Evolutionary conservation across 92 coral and sea anemone species (phyloP), one percentile per base, ranked within the genome.

Genomic region (Zoanthus gigantus): DNA sequence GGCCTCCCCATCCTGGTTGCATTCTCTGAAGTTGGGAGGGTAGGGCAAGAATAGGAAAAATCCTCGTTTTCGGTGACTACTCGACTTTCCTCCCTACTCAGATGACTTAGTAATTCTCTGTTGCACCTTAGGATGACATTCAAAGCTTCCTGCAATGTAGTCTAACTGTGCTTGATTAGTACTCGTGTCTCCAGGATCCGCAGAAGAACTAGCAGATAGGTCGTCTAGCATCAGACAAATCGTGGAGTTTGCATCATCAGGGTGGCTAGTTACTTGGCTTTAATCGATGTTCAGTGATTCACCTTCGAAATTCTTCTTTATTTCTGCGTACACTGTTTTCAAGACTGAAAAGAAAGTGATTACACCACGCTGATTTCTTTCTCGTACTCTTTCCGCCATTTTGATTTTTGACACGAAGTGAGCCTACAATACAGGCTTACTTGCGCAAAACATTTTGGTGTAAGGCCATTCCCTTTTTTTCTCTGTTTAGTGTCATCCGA

Each of bases 1-100:
- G 86, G 82, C 67, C 86, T 88, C 76, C 90, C 86, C 68, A 44
- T 10, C 17, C 76, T 76, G 76, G 83, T 86, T 73, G 88, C 81
- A 72, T n/a, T 72, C 77, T 72, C 50, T 34, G 77, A 72, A 31
- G 77, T 72, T 72, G 77, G 77, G 52, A 72, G 77, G 46, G 77
- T 72, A 44, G 52, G 52, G 18, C 60, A 47, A 31, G 79, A 15
- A 74, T 45, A 74, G 79, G 79, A 45, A 74, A 74, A 74, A 15
- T 74, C 79, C 46, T 74, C 58, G 79, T 71, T 71, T 34, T 68
- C 13, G 34, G 74, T 32, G 46, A 74, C 29, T 9, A 74, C 79
- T 46, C 54, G 56, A 31, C 79, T 61, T 75, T 75, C 60, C 60
- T 75, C 60, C 45, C 45, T 29, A 75, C 60, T 16, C 32, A 75